phyloP scores from a whole-genome alignment of 2,113 vertebrate species.

The Ondatra zibethicus region DNA sequence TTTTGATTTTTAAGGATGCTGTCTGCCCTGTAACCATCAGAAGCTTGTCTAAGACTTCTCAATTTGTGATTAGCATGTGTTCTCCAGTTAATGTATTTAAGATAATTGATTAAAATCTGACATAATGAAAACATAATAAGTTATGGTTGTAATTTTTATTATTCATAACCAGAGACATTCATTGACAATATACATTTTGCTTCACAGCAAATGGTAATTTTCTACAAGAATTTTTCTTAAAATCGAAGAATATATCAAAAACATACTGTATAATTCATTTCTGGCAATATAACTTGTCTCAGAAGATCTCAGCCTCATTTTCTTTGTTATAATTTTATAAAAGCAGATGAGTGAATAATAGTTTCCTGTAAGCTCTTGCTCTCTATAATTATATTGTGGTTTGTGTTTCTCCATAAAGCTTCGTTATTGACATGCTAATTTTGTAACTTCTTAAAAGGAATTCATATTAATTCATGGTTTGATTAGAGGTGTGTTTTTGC shows the following conservation, averaged over 20 bases:
- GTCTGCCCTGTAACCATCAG: background rate
- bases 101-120: slow-evolving; percentile 29
- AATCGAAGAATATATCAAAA: background rate
- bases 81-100: slow-evolving; percentile 19
- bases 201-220: background rate
- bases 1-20: background rate
- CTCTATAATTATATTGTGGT: background rate
- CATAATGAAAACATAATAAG: slow-evolving; percentile 61
- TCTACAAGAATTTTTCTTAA: background rate
- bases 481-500: background rate
- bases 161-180: background rate
- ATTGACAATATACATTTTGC: background rate
- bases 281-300: background rate
- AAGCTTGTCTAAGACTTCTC: background rate
- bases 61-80: background rate
- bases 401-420: background rate
- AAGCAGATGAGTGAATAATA: background rate
- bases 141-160: slow-evolving; percentile 52
- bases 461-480: slow-evolving; percentile 20
- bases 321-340: background rate
- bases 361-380: background rate
- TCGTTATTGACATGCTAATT: background rate
- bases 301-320: background rate
- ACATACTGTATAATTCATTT: background rate
- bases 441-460: slow-evolving; percentile 7